Conservation (phyloP, 2,888 invertebrate genomes). For the Priocnemis perturbator region DNA sequence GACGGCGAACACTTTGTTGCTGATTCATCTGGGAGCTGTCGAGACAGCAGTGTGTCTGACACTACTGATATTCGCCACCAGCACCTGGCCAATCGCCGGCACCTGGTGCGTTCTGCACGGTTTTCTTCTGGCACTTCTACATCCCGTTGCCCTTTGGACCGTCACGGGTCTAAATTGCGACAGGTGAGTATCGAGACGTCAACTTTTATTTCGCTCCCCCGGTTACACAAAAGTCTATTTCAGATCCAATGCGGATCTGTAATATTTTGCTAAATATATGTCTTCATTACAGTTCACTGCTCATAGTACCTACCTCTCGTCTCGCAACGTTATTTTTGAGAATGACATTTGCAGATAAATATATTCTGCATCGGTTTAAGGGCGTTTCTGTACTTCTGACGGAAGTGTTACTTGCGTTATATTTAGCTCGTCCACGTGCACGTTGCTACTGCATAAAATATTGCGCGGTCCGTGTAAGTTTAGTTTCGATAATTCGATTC, state of each 20-base stretch:
- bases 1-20: slow-evolving; percentile 83
- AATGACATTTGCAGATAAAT: too few species aligned
- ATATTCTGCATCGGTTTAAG: too few species aligned
- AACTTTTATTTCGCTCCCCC: neutral
- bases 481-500: too few species aligned
- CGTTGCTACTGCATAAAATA: too few species aligned
- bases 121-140: slow-evolving; percentile 82
- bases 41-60: slow-evolving; percentile 82
- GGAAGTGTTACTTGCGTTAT: too few species aligned
- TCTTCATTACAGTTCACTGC: too few species aligned
- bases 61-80: slow-evolving; percentile 79
- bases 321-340: too few species aligned
- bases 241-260: neutral
- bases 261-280: slow-evolving; percentile 1
- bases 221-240: too few species aligned
- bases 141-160: slow-evolving; percentile 87
- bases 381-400: too few species aligned
- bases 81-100: slow-evolving; percentile 77
- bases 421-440: too few species aligned
- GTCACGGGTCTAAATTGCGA: slow-evolving; percentile 88
- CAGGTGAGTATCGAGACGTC: slow-evolving; percentile 63
- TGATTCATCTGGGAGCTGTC: slow-evolving; percentile 84
- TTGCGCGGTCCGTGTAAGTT: too few species aligned
- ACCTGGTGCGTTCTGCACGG: slow-evolving; percentile 81
- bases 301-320: too few species aligned